phyloP scores from a whole-genome alignment of 2,797 vertebrate species.

The Darevskia mixta region DNA sequence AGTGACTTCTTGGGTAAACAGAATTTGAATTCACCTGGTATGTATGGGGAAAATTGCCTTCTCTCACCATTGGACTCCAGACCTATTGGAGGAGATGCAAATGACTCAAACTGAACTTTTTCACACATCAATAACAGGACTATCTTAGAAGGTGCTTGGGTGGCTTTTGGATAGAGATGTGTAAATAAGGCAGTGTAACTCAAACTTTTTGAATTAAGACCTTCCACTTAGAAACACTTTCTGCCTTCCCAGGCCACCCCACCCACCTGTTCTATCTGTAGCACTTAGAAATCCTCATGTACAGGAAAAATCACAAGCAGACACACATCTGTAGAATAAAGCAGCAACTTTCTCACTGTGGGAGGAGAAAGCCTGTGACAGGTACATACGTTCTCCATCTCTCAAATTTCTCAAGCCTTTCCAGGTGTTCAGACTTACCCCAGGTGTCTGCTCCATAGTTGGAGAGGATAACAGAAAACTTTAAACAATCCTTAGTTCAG shows the following conservation, averaged over 20 bases:
- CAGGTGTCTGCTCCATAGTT: neutral
- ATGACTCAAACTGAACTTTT: conserved; percentile 38
- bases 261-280: too few species aligned
- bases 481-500: too few species aligned
- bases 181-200: neutral
- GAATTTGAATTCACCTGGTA: conserved; percentile 51
- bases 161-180: neutral
- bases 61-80: conserved; percentile 35
- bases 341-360: neutral
- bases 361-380: neutral
- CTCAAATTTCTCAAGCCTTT: neutral
- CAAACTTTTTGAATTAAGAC: neutral
- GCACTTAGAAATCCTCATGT: neutral
- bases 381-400: neutral
- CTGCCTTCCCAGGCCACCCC: neutral
- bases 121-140: conserved; percentile 26
- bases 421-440: neutral
- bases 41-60: conserved; percentile 36
- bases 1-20: conserved; percentile 33
- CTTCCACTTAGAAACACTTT: neutral
- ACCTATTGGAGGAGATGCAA: conserved; percentile 49
- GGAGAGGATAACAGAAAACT: too few species aligned
- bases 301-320: neutral
- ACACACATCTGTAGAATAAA: neutral
- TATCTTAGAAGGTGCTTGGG: conserved; percentile 12